Percentiles rank a stretch among this genome's conserved stretches.
Evolutionary conservation across 2,888 invertebrate species (phyloP).

Genomic region (Rotaria macrura): DNA sequence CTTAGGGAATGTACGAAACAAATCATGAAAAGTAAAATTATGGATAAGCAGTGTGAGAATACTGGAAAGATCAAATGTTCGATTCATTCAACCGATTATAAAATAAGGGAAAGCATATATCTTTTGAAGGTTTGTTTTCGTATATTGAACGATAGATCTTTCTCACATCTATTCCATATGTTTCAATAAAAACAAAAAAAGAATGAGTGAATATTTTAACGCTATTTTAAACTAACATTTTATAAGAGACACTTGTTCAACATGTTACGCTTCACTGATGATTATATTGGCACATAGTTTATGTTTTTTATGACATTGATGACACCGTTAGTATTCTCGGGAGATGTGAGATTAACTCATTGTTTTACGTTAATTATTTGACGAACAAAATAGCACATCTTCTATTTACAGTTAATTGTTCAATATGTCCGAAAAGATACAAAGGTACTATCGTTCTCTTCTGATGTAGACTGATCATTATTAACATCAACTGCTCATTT

Average conservation of each 20-base stretch:
- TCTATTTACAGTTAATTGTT: neutral
- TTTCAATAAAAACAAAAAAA: too few species aligned
- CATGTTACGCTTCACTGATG: neutral
- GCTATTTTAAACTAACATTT: neutral
- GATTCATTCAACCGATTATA: neutral
- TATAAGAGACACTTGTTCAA: neutral
- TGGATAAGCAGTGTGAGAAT: neutral
- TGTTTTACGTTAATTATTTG: neutral
- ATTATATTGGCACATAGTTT: neutral
- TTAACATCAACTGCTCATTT: neutral
- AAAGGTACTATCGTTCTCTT: neutral
- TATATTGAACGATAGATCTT: neutral
- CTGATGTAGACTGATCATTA: neutral
- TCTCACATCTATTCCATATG: neutral
- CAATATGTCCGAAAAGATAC: neutral
- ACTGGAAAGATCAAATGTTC: neutral
- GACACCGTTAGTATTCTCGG: neutral
- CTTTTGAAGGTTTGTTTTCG: too few species aligned
- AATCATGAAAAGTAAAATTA: neutral
- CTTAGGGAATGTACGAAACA: neutral
- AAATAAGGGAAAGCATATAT: neutral
- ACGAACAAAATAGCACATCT: neutral
- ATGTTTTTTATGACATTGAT: slow-evolving; percentile 9
- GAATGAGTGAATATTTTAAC: neutral
- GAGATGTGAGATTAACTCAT: neutral